Percentiles rank a stretch among this genome's conserved stretches.
Evolutionary conservation across 2,797 vertebrate genomes (phyloP).

Genomic region (Dallia pectoralis): DNA sequence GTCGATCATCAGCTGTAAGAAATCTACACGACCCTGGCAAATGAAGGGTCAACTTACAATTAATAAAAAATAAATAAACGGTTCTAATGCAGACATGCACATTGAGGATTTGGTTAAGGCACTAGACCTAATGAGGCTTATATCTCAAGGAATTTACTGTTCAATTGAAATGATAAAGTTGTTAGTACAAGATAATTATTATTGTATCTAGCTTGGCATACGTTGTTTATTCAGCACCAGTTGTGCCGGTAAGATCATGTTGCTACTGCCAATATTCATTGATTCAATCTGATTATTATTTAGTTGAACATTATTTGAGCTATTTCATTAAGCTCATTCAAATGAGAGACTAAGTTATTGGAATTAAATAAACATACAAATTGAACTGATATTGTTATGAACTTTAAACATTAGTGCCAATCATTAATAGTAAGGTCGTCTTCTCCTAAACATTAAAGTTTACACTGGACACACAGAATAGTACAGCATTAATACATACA

Average conservation of each 20-base stretch:
- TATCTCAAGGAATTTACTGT: too few relatives aligned
- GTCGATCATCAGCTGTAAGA: slow-evolving; percentile 83
- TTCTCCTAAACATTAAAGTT: too few relatives aligned
- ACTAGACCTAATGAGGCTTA: neutral
- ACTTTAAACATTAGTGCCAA: neutral
- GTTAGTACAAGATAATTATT: neutral
- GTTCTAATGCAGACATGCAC: too few relatives aligned
- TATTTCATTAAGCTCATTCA: neutral
- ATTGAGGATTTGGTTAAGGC: too few relatives aligned
- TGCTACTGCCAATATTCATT: too few relatives aligned
- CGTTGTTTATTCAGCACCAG: too few relatives aligned
- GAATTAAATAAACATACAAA: neutral
- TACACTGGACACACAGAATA: neutral
- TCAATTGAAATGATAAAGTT: neutral
- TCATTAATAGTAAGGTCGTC: neutral
- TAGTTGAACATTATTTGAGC: neutral
- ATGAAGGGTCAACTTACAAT: too few relatives aligned
- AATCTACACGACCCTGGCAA: slow-evolving; percentile 72
- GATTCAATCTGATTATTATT: too few relatives aligned
- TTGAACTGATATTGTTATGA: neutral
- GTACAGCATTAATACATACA: neutral
- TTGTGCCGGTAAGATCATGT: too few relatives aligned
- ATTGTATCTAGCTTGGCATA: too few relatives aligned
- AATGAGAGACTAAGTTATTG: neutral
- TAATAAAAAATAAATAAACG: too few relatives aligned